Conservation (phyloP, 2,888 invertebrate species). For the Atrina japonica region DNA sequence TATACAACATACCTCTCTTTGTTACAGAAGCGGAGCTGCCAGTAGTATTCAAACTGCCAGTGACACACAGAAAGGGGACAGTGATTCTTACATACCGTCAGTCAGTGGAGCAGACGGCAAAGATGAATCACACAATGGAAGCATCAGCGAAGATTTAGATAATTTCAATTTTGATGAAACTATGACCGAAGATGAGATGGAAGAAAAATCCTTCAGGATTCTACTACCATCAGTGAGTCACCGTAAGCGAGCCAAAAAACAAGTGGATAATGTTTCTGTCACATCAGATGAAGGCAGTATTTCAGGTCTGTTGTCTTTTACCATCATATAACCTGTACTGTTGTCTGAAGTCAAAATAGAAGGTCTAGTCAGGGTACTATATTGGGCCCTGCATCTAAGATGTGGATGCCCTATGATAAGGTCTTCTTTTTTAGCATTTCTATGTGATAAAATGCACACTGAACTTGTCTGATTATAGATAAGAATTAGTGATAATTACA, state of each 20-base stretch:
- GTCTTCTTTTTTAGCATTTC: too few relatives aligned
- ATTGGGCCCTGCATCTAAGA: too few relatives aligned
- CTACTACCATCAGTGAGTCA: slow-evolving; percentile 78
- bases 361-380: too few relatives aligned
- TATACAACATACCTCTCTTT: too few relatives aligned
- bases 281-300: slow-evolving; percentile 62
- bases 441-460: too few relatives aligned
- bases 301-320: slow-evolving; percentile 33
- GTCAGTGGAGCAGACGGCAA: slow-evolving; percentile 60
- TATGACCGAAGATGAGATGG: slow-evolving; percentile 76
- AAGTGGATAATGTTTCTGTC: slow-evolving; percentile 63
- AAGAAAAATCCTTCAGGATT: slow-evolving; percentile 72
- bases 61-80: slow-evolving; percentile 47
- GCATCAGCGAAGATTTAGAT: slow-evolving; percentile 50
- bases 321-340: too few relatives aligned
- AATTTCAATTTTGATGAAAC: slow-evolving; percentile 73
- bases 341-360: too few relatives aligned
- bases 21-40: too few relatives aligned
- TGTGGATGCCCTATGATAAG: too few relatives aligned
- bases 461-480: too few relatives aligned
- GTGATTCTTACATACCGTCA: slow-evolving; percentile 58
- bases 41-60: slow-evolving; percentile 54
- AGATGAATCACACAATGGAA: slow-evolving; percentile 55
- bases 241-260: slow-evolving; percentile 69
- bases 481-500: too few relatives aligned